phyloP scores from a whole-genome alignment of 2,113 vertebrate species.

The Capreolus pygargus region DNA sequence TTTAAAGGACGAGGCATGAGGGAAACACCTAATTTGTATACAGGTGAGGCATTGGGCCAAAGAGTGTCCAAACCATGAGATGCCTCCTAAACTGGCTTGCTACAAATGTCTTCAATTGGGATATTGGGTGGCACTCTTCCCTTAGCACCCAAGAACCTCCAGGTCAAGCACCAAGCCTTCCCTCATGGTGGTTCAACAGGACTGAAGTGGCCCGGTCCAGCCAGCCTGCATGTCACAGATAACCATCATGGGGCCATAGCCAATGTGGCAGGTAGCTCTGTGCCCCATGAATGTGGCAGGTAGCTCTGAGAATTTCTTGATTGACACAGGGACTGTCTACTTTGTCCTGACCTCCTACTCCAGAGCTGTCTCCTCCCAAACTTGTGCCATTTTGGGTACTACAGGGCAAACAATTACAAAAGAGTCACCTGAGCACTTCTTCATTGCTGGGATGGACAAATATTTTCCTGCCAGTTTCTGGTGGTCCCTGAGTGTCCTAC shows the following conservation, averaged over 20 bases:
- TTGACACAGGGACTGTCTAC: background rate
- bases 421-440: background rate
- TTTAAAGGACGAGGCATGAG: background rate
- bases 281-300: no score
- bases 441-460: background rate
- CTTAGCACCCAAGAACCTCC: background rate
- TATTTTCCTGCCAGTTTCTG: background rate
- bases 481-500: background rate
- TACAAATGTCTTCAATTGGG: background rate
- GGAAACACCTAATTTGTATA: background rate
- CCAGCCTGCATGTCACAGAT: background rate
- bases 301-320: background rate
- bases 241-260: accelerated
- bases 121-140: accelerated
- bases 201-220: background rate
- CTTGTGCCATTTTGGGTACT: background rate
- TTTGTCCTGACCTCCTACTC: background rate
- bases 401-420: background rate
- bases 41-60: background rate
- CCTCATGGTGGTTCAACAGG: background rate
- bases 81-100: background rate
- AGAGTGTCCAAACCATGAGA: background rate
- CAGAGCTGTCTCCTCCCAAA: background rate
- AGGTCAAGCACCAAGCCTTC: background rate
- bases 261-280: background rate